Conservation (phyloP, 1,140 invertebrate species). For the Daktulosphaira vitifoliae region DNA sequence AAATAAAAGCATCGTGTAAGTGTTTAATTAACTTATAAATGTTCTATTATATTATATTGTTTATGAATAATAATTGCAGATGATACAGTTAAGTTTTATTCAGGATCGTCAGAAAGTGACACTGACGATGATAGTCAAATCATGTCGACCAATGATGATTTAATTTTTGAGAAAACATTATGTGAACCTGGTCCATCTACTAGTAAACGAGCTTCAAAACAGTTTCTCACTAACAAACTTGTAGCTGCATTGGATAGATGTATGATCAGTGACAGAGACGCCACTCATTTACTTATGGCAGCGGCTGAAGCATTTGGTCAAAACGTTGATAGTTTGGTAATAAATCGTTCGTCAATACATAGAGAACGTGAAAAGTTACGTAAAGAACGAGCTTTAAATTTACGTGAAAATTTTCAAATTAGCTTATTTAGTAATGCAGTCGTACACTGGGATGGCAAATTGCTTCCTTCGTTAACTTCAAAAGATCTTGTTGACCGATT, state of each 20-base stretch:
- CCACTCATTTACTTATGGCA: constrained; percentile 35
- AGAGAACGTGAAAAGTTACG: constrained; percentile 34
- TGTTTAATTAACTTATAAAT: neutral
- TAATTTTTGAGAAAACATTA: neutral
- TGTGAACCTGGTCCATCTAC: constrained; percentile 32
- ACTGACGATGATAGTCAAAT: neutral
- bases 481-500: constrained; percentile 10
- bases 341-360: constrained; percentile 36
- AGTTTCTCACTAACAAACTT: constrained; percentile 33
- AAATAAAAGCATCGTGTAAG: neutral
- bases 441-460: constrained; percentile 38
- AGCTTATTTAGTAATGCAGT: constrained; percentile 9
- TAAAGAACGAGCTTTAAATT: neutral
- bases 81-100: neutral
- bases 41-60: neutral
- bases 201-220: constrained; percentile 27
- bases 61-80: neutral
- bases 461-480: constrained; percentile 32
- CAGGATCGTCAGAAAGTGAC: neutral
- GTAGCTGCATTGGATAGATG: constrained; percentile 37
- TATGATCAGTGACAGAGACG: constrained; percentile 36
- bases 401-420: neutral
- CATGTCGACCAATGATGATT: no score
- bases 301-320: constrained; percentile 34
- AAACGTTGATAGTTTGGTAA: constrained; percentile 30